Percentiles rank a stretch among this genome's conserved stretches.
Conservation (phyloP, 2,888 invertebrate genomes). For the Lasioglossum malachurum region DNA sequence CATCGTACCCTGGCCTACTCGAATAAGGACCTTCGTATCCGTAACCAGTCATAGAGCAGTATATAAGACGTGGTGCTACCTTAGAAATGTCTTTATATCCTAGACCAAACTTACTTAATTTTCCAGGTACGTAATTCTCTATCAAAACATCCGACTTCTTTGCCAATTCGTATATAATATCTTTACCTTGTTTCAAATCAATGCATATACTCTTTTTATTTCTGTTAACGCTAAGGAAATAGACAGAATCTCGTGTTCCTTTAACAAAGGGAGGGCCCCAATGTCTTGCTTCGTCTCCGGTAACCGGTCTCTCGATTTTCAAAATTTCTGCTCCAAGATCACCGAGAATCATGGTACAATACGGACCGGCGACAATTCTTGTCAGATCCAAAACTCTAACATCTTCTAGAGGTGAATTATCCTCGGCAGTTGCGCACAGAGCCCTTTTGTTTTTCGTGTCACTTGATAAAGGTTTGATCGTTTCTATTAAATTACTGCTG, state of each 20-base stretch:
- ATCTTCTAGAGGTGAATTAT: constrained; percentile 88
- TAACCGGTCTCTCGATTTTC: constrained; percentile 94
- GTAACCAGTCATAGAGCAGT: constrained; percentile 97
- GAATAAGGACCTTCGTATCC: constrained; percentile 95
- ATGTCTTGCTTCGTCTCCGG: constrained; percentile 94
- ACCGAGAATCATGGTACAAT: constrained; percentile 96
- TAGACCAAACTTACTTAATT: constrained; percentile 90
- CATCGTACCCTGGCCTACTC: constrained; percentile 97
- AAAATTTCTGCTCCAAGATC: constrained; percentile 97
- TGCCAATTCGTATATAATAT: constrained; percentile 90
- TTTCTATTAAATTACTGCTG: neutral
- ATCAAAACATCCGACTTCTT: constrained; percentile 93
- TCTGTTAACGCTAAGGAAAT: constrained; percentile 95
- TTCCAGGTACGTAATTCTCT: constrained; percentile 98
- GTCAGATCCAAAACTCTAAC: constrained; percentile 92
- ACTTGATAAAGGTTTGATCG: neutral
- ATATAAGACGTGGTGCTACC: constrained; percentile 92
- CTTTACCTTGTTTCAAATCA: constrained; percentile 91
- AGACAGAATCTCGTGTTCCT: constrained; percentile 89
- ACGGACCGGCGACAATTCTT: constrained; percentile 96
- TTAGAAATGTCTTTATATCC: constrained; percentile 91
- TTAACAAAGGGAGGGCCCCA: constrained; percentile 97
- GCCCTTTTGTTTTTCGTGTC: constrained; percentile 19
- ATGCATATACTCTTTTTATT: constrained; percentile 97
- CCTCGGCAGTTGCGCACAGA: constrained; percentile 34